Evolutionary conservation across 2,113 vertebrate species (phyloP).

Genomic region (human (Homo sapiens)): GRCh38 chr20:11946001-11946500

Average conservation of each 20-base stretch:
- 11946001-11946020: conserved; percentile 38
- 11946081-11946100: neutral
- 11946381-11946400: too few species aligned
- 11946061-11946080: neutral
- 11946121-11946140: neutral
- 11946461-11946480: too few species aligned
- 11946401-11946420: too few species aligned
- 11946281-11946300: too few species aligned
- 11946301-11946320: too few species aligned
- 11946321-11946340: too few species aligned
- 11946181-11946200: neutral
- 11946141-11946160: neutral
- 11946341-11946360: too few species aligned
- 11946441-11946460: too few species aligned
- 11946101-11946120: neutral
- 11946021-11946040: neutral
- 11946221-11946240: neutral
- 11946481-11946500: too few species aligned
- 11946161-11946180: neutral
- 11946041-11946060: neutral
- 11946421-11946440: too few species aligned
- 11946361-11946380: too few species aligned
- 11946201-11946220: neutral
- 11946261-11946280: too few species aligned
- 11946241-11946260: neutral